Evolutionary conservation across 2,113 vertebrate species (phyloP), one percentile per base, ranked within the genome.

Genomic region (Reinhardtius hippoglossoides): DNA sequence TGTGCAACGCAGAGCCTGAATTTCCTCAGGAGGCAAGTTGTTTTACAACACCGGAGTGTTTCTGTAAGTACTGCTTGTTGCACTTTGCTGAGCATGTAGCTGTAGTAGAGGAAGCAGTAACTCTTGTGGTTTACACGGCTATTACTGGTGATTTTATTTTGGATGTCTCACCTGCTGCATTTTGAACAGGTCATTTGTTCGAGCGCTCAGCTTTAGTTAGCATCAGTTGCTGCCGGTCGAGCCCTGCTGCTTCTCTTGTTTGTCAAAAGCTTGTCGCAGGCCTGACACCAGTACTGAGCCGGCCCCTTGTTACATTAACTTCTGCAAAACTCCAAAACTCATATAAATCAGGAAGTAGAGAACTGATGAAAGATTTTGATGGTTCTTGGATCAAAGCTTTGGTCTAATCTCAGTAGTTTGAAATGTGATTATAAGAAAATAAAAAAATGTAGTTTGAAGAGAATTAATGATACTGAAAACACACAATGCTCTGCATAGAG

Each of bases 401-500:
- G 15, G 44, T 18, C 16, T 48, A 48, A 18, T 16, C 13, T 16
- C 14, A 16, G 15, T 48, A 48, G 44, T 48, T 48, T 48, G 15
- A 48, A 48, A 5, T 48, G 44, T 48, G 44, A 48, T 46, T 16
- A 5, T 48, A 1, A 6, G 35, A 37, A 37, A 37, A 37, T 37
- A 48, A 14, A 15, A 54, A 54, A 21, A 9, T 4, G 13, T 16
- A 15, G 5, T 26, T 5, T 26, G 44, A 27, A 58, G 5, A 15
- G 23, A 12, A 26, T 9, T 15, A 57, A 23, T 2, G 24, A 24
- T 58, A 12, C 42, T 48, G 44, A 59, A 58, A 75, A 42, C 74
- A 74, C 59, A 71, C 27, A 56, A 59, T 54, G 52, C 40, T 42
- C 50, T 31, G 69, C 55, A 68, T 52, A 48, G 48, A 57, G 61